Evolutionary conservation across 2,797 vertebrate genomes (phyloP), one percentile per base, ranked within the genome.

Genomic region (Acomys russatus): DNA sequence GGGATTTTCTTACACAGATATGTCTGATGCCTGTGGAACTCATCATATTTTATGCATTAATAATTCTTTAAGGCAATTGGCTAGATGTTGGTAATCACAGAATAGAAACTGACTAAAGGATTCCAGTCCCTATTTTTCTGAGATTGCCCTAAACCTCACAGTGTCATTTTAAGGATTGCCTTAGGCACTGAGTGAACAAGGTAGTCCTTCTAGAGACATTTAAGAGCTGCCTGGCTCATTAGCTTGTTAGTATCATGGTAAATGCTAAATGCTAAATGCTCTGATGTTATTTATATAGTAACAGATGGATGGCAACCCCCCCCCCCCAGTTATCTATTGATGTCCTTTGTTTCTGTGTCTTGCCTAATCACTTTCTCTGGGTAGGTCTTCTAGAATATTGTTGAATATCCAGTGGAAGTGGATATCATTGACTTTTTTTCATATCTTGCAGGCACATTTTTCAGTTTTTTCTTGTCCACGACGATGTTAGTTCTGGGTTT

Each of bases 191-290:
- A 63, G 33, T 84, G 20, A 88, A 80, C 74, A 38, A 15, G 38
- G 38, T 28, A 76, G 28, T 51, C 91, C 78, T 92, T 89, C n/a
- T 71, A 71, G 77, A 78, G 71, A 63, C 56, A 92, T 68, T 76
- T 79, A 80, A 86, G 23, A 35, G 54, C 2, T 35, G 77, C 59
- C 54, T 71, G 64, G 4, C 11, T 33, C 71, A 70, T 80, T 92
- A 38, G 33, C 25, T 82, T 79, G 38, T 88, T 63, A n/a, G 23
- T 83, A 54, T 59, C 25, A 23, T 25, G n/a, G 23, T 2, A 80
- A 85, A 80, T 94, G 33, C 12, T 2, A 80, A 85, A 80, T 94
- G 33, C 12, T 88, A 68, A 88, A 30, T 30, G n/a, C 18, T 87
- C 84, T 54, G 20, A 25, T 70, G 20, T 56, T 35, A 70, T 54